Base-by-base conservation (phyloP, 2,113 vertebrate genomes). In the Antechinus flavipes region DNA sequence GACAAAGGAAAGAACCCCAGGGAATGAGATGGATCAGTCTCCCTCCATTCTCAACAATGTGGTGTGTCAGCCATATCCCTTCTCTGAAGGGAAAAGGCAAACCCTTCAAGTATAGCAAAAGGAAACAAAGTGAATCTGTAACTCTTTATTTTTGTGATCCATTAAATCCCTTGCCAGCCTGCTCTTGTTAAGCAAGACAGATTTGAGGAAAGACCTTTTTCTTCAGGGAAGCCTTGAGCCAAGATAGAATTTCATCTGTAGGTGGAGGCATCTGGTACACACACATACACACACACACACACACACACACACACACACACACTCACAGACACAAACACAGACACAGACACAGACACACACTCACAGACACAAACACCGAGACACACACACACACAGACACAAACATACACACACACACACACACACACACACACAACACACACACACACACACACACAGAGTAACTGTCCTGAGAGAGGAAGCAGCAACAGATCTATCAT, bases 201-300 rank as follows among this genome's bases (percentile, higher is more conserved):
- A 42, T 89, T 27, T 47, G 50, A 76, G 23, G 56, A 49, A 0
- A 2, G 2, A 16, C 27, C 8, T 10, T 56, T 56, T 89, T 90
- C 23, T 2, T n/a, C 11, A 5, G 5, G 84, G 58, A 50, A 30
- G 2, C 42, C 0, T 1, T 16, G n/a, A 91, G 58, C 92, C 52
- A 46, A 91, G 42, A 35, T 3, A 47, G 94, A 93, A 46, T 56
- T 49, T 84, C 91, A 35, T 27, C 16, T 55, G 90, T 89, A 56
- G 52, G 16, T 84, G 68, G 68, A 84, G 42, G n/a, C 68, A 84
- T 26, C 92, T 90, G 94, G 91, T 93, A 16, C 56, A 91, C 93
- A 91, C 68, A 7, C n/a, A 52, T 42, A 4, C 23, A 49, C 27
- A 94, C 68, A 7, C 68, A 52, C 47, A 4, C 23, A 49, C 27